Percentiles rank a stretch among this genome's conserved stretches.
Evolutionary conservation across 2,113 vertebrate genomes (phyloP).

Genomic region (Paralichthys olivaceus): DNA sequence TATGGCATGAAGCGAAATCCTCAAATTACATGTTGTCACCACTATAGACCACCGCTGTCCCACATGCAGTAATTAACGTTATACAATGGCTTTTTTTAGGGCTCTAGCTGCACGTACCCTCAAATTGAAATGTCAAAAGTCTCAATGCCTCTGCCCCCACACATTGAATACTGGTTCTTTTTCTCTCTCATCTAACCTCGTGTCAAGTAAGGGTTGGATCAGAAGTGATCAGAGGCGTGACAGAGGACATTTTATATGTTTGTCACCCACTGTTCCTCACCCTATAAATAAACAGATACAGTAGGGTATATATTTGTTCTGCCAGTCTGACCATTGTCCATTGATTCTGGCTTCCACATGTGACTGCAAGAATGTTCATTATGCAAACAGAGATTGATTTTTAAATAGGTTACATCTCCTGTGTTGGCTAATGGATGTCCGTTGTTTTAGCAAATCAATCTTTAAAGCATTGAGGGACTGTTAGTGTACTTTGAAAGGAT

Average conservation of each 20-base stretch:
- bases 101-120: constrained; percentile 37
- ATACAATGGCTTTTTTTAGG: constrained; percentile 40
- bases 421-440: constrained; percentile 37
- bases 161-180: constrained; percentile 19
- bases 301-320: neutral
- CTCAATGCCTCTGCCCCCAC: constrained; percentile 62
- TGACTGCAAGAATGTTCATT: constrained; percentile 14
- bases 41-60: constrained; percentile 41
- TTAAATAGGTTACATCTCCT: constrained; percentile 32
- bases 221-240: constrained; percentile 18
- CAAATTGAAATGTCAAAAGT: constrained; percentile 77
- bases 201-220: constrained; percentile 13
- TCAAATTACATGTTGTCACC: constrained; percentile 79
- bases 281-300: constrained; percentile 27
- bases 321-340: constrained; percentile 3
- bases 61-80: constrained; percentile 66
- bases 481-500: constrained; percentile 7
- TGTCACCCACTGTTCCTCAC: constrained; percentile 2
- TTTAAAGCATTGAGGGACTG: neutral
- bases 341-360: constrained; percentile 30
- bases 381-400: constrained; percentile 50
- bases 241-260: neutral
- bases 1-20: constrained; percentile 56
- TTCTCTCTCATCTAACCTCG: neutral
- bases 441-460: constrained; percentile 33